Conservation (phyloP, 2,113 vertebrate genomes). For the Sminthopsis crassicaudata region DNA sequence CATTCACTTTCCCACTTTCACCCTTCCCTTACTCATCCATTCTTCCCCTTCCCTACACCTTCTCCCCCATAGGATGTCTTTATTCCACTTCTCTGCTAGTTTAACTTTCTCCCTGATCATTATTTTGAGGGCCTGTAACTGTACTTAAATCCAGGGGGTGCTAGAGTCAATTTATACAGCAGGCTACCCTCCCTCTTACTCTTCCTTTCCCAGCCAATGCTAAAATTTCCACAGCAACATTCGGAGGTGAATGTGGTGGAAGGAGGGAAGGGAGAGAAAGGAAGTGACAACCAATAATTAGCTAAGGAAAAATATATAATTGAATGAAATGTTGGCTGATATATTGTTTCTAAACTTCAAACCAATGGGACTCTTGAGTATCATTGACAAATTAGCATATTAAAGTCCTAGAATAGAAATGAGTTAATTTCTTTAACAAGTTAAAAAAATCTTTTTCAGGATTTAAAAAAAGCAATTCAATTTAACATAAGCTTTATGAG, state of each 20-base stretch:
- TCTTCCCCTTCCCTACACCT: constrained; percentile 20
- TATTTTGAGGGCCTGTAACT: constrained; percentile 36
- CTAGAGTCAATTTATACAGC: neutral
- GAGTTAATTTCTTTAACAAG: constrained; percentile 60
- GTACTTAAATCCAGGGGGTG: neutral
- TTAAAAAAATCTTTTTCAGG: neutral
- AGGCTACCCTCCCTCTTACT: constrained; percentile 35
- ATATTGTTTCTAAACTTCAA: constrained; percentile 48
- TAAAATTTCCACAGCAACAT: constrained; percentile 64
- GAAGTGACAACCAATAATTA: constrained; percentile 47
- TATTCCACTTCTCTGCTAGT: neutral
- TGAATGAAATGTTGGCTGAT: constrained; percentile 67
- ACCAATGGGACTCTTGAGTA: constrained; percentile 58
- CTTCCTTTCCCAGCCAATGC: constrained; percentile 39
- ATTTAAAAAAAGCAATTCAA: constrained; percentile 38
- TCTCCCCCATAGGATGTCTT: constrained; percentile 27
- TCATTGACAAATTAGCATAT: constrained; percentile 51
- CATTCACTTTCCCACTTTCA: constrained; percentile 57
- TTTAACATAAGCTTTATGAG: constrained; percentile 51
- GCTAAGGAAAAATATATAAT: constrained; percentile 72
- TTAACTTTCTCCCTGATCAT: constrained; percentile 7
- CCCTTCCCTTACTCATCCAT: constrained; percentile 54
- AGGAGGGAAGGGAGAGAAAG: neutral
- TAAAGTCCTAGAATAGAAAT: constrained; percentile 49
- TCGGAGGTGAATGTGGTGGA: constrained; percentile 28